Conservation (phyloP, 2,113 vertebrate genomes). For the Eulemur rufifrons region DNA sequence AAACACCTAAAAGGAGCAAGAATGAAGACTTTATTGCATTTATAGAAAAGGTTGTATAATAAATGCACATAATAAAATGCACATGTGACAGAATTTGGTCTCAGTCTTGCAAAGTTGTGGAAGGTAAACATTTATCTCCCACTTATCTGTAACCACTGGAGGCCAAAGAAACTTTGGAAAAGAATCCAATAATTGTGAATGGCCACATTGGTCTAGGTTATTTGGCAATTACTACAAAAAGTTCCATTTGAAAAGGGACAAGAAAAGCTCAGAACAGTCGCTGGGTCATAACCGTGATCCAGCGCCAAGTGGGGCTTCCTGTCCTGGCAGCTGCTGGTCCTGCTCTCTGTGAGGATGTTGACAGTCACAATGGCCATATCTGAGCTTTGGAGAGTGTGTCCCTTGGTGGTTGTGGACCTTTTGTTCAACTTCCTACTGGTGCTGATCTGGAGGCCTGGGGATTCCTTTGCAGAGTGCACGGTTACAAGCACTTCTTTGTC, state of each 20-base stretch:
- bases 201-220: not conserved
- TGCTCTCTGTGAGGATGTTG: not conserved
- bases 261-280: not conserved
- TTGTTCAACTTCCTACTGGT: fast-evolving
- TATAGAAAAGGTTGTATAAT: not conserved
- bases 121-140: not conserved
- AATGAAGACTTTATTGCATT: not conserved
- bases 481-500: not conserved
- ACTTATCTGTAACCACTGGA: not conserved
- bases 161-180: not conserved
- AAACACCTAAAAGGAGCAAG: not conserved
- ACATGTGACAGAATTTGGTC: not conserved
- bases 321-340: not conserved
- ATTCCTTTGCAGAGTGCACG: not conserved
- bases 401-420: not conserved
- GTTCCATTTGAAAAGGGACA: not conserved
- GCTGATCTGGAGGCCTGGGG: not conserved
- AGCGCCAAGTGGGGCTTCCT: not conserved
- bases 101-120: not conserved
- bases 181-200: not conserved
- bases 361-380: not conserved
- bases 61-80: not conserved
- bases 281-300: not conserved
- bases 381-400: not conserved
- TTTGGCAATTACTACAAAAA: not conserved